Base-by-base conservation (phyloP, 2,888 invertebrate species). In the Drosophila pegasa region DNA sequence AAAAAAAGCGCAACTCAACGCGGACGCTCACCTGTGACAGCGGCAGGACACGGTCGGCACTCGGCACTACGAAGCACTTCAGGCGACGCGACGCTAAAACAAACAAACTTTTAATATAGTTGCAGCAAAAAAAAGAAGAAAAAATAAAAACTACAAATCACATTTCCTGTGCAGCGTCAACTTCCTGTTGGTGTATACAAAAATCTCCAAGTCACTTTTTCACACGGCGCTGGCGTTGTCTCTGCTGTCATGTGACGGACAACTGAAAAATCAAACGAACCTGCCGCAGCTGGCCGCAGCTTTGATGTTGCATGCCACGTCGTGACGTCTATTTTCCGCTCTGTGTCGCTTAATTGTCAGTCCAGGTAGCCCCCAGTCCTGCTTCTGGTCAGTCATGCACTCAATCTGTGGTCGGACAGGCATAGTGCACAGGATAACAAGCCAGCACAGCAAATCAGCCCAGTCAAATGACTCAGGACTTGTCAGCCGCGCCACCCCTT, bases 181-280 rank as follows among this genome's bases (percentile, higher is more conserved):
- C 86, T 87, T 86, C 86, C 86, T 87, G 86, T 80, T 73, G 48
- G 59, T 61, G n/a, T 35, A 22, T 9, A 52, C 16, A 64, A 83
- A 89, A 88, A 85, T 89, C 89, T 87, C 77, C 87, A 75, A 90
- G 90, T 90, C 90, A 90, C 79, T 85, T 80, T 87, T 88, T 90
- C 88, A 86, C 90, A 90, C 88, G 87, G 80, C 75, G 50, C 20
- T 41, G 43, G 41, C 33, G 65, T 38, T 54, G 51, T 55, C 59
- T 56, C 63, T 48, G 68, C 63, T 66, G 75, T 69, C 62, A 66
- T 70, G 66, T 76, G 79, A 79, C 78, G 31, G 12, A 35, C 35
- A 79, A 79, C 66, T 73, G 79, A 73, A 56, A 71, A 79, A 79
- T 79, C 79, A 79, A 79, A 79, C 76, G 79, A 74, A 72, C 60